phyloP scores from a whole-genome alignment of 2,888 invertebrate species.

The Rhamphomyia laevipes region DNA sequence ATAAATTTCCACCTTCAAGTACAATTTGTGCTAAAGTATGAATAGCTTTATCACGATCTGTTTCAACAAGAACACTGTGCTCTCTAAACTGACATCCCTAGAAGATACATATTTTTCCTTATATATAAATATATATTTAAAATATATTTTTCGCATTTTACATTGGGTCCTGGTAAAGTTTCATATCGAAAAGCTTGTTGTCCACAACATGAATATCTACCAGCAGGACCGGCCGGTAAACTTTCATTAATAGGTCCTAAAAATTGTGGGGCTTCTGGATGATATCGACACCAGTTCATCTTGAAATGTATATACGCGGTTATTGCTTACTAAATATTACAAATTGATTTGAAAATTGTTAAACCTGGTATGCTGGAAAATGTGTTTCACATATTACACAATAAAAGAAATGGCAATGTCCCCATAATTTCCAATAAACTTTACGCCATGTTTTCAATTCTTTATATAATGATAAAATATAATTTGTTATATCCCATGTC shows the following conservation, averaged over 20 bases:
- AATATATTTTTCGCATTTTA: too few relatives aligned
- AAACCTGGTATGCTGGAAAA: constrained; percentile 58
- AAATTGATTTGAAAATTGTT: constrained; percentile 8
- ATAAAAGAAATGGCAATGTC: constrained; percentile 73
- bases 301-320: too few relatives aligned
- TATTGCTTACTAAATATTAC: neutral
- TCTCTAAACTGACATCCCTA: constrained; percentile 66
- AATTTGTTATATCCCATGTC: constrained; percentile 70
- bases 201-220: constrained; percentile 79
- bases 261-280: constrained; percentile 66
- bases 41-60: constrained; percentile 54
- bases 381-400: constrained; percentile 68
- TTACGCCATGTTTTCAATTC: constrained; percentile 78
- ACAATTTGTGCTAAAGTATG: constrained; percentile 37
- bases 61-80: constrained; percentile 52
- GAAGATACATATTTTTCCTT: neutral
- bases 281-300: constrained; percentile 72
- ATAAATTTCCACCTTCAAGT: constrained; percentile 29
- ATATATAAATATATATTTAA: neutral
- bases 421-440: constrained; percentile 92
- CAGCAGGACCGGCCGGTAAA: constrained; percentile 54
- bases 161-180: constrained; percentile 34
- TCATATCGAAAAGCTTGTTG: constrained; percentile 57
- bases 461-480: constrained; percentile 61
- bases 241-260: constrained; percentile 48